phyloP scores from a whole-genome alignment of 2,888 invertebrate species.

The Piscicola geometra region DNA sequence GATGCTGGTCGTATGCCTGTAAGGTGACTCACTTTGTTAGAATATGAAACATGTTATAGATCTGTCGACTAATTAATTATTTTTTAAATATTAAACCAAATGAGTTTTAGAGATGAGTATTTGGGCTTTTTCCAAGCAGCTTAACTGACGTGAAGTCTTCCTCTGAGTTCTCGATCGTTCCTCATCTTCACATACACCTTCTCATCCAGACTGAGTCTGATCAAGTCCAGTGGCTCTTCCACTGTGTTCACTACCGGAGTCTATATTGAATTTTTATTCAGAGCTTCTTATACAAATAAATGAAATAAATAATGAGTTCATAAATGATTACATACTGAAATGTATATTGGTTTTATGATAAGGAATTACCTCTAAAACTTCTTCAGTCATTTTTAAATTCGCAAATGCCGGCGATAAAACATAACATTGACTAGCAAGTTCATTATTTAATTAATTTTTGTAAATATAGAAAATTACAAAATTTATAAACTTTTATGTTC shows the following conservation, averaged over 20 bases:
- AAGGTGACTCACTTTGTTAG: slow-evolving; percentile 45
- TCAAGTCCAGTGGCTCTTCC: slow-evolving; percentile 94
- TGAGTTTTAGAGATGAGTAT: too few species aligned
- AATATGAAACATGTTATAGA: too few species aligned
- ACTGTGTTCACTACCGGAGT: slow-evolving; percentile 63
- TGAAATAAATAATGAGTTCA: too few species aligned
- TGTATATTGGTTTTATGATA: not conserved
- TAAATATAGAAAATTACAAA: not conserved
- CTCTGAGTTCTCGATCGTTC: slow-evolving; percentile 91
- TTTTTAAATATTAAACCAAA: too few species aligned
- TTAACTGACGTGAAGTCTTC: slow-evolving; percentile 78
- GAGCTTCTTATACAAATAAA: too few species aligned
- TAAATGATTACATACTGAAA: too few species aligned
- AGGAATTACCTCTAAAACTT: slow-evolving; percentile 17
- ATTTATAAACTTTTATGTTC: not conserved
- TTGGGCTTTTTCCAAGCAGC: too few species aligned
- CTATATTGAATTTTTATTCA: too few species aligned
- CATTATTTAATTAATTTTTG: not conserved
- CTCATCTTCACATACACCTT: slow-evolving; percentile 98
- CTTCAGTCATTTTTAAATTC: slow-evolving; percentile 16
- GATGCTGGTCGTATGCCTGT: slow-evolving; percentile 96
- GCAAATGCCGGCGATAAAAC: too few species aligned
- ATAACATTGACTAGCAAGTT: too few species aligned
- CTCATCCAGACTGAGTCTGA: slow-evolving; percentile 93
- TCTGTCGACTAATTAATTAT: too few species aligned